These are phyloP conservation scores for Galbula dea DNA, from an alignment of 2,113 vertebrate species.

Conservation along the genomic window DNA sequence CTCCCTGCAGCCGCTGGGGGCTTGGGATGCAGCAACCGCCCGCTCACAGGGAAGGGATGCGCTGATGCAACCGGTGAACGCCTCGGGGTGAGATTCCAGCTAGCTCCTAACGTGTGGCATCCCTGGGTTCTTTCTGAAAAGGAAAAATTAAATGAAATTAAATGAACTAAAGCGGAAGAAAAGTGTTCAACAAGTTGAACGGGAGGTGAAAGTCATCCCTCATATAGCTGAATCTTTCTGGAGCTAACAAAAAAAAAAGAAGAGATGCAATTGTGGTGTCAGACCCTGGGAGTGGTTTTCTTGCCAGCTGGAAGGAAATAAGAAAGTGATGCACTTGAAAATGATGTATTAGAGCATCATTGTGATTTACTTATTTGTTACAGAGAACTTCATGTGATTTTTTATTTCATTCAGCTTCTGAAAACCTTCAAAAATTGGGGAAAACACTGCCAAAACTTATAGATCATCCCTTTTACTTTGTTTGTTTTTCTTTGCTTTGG, in stretches of 20 bases:
- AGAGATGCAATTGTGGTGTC: background rate
- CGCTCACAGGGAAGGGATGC: fast-evolving
- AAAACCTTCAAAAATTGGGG: background rate
- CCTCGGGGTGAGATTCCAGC: background rate
- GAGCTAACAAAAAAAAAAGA: too few species aligned
- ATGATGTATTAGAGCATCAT: background rate
- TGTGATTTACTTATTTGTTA: background rate
- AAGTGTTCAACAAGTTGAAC: background rate
- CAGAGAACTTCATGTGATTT: background rate
- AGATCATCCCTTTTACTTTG: too few species aligned
- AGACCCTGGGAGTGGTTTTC: background rate
- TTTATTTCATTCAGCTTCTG: background rate
- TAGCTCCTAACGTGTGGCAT: background rate
- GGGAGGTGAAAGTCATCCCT: background rate
- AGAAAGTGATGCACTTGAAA: background rate
- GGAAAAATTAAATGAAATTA: too few species aligned
- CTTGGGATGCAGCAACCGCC: background rate
- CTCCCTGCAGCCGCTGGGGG: background rate
- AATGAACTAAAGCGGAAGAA: background rate
- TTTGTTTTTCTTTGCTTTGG: too few species aligned
- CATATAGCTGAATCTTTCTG: background rate
- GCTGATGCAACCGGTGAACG: fast-evolving
- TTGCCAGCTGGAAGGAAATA: background rate
- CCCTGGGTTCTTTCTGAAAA: background rate
- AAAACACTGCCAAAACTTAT: too few species aligned